Base-by-base conservation (phyloP, 2,888 invertebrate genomes). In the Thymelicus sylvestris region DNA sequence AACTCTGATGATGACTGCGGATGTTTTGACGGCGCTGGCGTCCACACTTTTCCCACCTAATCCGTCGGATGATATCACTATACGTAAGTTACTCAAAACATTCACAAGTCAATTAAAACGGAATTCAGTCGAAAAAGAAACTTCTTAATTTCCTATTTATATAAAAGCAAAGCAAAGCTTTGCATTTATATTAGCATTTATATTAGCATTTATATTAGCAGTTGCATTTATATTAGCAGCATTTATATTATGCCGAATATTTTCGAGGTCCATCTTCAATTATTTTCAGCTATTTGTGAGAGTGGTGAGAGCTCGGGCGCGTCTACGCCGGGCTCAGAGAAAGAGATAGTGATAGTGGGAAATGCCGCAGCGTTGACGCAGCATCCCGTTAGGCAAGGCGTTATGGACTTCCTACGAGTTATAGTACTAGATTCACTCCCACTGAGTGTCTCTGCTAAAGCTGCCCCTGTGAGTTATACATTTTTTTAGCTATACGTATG, bases 371-470 rank as follows among this genome's bases (percentile, higher is more conserved):
- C 85, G 0, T 98, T 81, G 13, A 96, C 96, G 1, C 95, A 94
- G 74, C 98, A 98, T 86, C 95, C 97, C 0, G 98, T 97, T 1
- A 94, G 98, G 60, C 97, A 97, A 82, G 97, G 97, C 81, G 97
- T 99, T 39, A 97, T 99, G 94, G 99, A 99, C 89, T 98, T 99
- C 85, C 92, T 99, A 66, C 95, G 98, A 67, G 98, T 98, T 12
- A 97, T 99, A 72, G 97, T 99, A 1, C 96, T 99, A 0, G 99
- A 99, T 90, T 99, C 99, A 0, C 93, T 99, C 64, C 97, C 98
- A 55, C 92, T 98, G 65, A 97, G 97, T 65, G 95, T 96, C 24
- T 96, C 96, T 15, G 96, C 96, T 44, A 98, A 97, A 87, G 94
- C 95, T 13, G 96, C 96, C 2, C 97, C 97, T 31, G 96, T 95